phyloP scores from a whole-genome alignment of 2,113 vertebrate species.

The Heterochromis multidens region DNA sequence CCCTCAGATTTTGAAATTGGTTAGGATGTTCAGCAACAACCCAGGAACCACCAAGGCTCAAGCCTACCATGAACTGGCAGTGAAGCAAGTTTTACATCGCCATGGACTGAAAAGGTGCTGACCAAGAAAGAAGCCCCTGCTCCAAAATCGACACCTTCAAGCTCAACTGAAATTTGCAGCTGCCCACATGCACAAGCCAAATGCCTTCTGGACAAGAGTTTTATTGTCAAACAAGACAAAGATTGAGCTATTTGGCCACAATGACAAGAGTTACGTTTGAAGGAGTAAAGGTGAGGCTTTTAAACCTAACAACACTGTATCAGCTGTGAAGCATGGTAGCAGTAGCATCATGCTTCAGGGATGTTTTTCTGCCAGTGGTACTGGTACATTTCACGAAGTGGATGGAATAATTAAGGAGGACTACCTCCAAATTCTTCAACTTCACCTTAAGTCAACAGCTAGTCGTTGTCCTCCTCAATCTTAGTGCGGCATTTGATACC shows the following conservation, averaged over 20 bases:
- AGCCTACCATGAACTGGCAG: fast-evolving
- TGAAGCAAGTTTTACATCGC: not conserved
- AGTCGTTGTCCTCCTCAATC: not conserved
- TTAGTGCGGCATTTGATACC: fast-evolving
- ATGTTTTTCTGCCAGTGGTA: not conserved
- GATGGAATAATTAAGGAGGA: not conserved
- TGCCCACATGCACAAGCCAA: not conserved
- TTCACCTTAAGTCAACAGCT: not conserved
- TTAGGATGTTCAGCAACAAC: not conserved
- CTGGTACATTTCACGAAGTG: not conserved
- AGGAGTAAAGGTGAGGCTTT: not conserved
- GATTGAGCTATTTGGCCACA: fast-evolving
- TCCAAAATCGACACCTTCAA: not conserved
- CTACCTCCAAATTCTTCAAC: not conserved
- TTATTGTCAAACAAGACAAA: not conserved
- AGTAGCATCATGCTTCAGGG: not conserved
- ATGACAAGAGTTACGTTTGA: not conserved
- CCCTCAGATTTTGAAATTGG: not conserved
- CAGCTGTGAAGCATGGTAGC: not conserved
- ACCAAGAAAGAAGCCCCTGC: not conserved
- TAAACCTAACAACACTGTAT: not conserved
- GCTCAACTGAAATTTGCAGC: not conserved
- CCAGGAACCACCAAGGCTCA: not conserved
- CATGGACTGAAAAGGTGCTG: not conserved
- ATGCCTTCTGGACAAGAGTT: not conserved